phyloP scores from a whole-genome alignment of 1,140 invertebrate genomes.

The Drosophila funebris region DNA sequence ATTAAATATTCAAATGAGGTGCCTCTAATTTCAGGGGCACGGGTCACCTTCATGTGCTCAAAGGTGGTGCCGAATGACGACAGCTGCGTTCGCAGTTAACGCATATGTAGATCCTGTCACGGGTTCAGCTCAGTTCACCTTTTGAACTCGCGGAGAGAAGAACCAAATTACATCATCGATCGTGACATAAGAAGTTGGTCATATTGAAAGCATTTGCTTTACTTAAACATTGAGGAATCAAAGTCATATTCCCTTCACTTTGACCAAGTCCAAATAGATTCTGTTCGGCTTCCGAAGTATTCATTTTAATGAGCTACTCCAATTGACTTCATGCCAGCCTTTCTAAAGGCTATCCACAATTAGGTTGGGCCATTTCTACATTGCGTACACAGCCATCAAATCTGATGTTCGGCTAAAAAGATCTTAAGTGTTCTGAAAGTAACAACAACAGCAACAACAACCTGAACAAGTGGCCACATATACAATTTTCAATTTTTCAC shows the following conservation, averaged over 20 bases:
- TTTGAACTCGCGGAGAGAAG: constrained; percentile 46
- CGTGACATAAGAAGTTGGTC: background rate
- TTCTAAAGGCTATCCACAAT: constrained; percentile 25
- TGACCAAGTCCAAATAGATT: background rate
- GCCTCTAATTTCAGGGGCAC: constrained; percentile 12
- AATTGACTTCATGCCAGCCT: constrained; percentile 16
- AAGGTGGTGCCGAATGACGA: constrained; percentile 38
- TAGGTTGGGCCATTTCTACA: constrained; percentile 15
- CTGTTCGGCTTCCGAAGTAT: constrained; percentile 31
- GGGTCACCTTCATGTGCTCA: background rate
- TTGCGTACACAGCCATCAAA: constrained; percentile 29
- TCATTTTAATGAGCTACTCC: constrained; percentile 18
- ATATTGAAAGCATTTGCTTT: background rate
- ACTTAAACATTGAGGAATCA: background rate
- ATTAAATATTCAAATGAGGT: constrained; percentile 76
- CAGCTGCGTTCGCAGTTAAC: constrained; percentile 62
- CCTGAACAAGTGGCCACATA: constrained; percentile 35
- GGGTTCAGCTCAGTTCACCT: constrained; percentile 57
- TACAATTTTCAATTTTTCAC: constrained; percentile 77
- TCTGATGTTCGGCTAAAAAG: background rate
- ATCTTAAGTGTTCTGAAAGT: constrained; percentile 9
- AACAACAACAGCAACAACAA: background rate
- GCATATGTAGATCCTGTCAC: constrained; percentile 42
- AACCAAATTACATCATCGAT: constrained; percentile 30
- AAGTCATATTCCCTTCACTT: constrained; percentile 16